These are phyloP conservation scores for Nebria salina DNA, from an alignment of 2,888 invertebrate genomes.

Conservation along the genomic window DNA sequence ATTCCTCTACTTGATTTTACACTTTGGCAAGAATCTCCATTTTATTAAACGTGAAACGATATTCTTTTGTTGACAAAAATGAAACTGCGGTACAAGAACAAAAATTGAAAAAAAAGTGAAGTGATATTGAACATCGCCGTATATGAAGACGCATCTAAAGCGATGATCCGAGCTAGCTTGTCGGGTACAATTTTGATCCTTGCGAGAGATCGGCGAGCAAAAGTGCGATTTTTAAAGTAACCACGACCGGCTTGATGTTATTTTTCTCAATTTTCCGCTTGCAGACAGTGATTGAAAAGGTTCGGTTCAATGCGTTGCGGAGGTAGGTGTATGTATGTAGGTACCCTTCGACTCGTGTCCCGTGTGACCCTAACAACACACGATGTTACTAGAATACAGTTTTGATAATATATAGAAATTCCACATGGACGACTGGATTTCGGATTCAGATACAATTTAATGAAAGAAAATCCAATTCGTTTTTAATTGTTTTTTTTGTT, in stretches of 20 bases:
- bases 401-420: conserved; percentile 28
- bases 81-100: not conserved
- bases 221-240: conserved; percentile 43
- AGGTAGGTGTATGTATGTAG: not conserved
- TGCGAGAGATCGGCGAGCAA: conserved; percentile 20
- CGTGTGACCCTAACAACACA: not conserved
- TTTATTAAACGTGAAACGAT: not conserved
- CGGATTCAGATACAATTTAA: not conserved
- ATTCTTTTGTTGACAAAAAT: not conserved
- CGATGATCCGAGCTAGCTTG: not conserved
- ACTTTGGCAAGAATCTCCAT: not conserved
- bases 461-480: not conserved
- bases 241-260: conserved; percentile 40
- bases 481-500: too few species aligned
- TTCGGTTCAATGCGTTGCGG: conserved; percentile 42
- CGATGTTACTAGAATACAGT: conserved; percentile 28
- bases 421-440: not conserved
- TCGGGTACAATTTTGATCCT: not conserved
- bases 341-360: not conserved
- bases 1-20: not conserved
- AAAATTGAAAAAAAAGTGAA: not conserved
- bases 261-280: conserved; percentile 45
- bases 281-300: conserved; percentile 45
- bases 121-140: not conserved
- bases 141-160: not conserved